Base-by-base conservation (phyloP, 1,140 invertebrate genomes). In the Megalopta genalis region DNA sequence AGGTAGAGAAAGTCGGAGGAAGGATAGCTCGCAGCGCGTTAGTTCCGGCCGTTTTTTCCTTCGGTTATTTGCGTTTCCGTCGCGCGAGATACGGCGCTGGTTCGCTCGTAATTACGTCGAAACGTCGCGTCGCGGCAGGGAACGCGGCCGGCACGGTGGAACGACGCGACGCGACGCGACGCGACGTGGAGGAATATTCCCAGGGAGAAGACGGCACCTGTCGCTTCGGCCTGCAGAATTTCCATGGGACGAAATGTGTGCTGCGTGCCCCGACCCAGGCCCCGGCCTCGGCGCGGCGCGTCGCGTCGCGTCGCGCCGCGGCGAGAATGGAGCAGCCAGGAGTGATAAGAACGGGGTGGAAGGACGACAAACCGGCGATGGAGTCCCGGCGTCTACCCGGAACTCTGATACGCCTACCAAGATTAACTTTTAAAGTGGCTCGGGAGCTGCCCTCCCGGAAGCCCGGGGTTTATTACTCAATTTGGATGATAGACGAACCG, bases 401-500 rank as follows among this genome's bases (percentile, higher is more conserved):
- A 52, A 25, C 39, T 27, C 46, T 46, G 72, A 77, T 84, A 59
- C 67, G 42, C 54, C 69, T 70, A 73, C 79, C 66, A 81, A 83
- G 82, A 89, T 90, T 89, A 90, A 90, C 88, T 90, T 90, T 89
- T 86, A 86, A 89, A 86, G 79, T 79, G 87, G 76, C 79, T 77
- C 73, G 75, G 70, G 65, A 84, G 74, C 71, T 52, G 54, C 59
- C 69, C 57, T 65, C 70, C 69, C 57, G 66, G 72, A 37, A 80
- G 69, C 27, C 52, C 42, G 54, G 77, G 81, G 82, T 88, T 90
- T 90, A 90, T 90, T 89, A 90, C 88, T 89, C 89, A 89, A 90
- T 90, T 89, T 86, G 78, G 84, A 89, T 89, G 89, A 89, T 90
- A 84, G 85, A 89, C 88, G 87, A 86, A 90, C 83, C 81, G 32